Conservation (phyloP, 1,140 invertebrate genomes). For the Delia radicum region DNA sequence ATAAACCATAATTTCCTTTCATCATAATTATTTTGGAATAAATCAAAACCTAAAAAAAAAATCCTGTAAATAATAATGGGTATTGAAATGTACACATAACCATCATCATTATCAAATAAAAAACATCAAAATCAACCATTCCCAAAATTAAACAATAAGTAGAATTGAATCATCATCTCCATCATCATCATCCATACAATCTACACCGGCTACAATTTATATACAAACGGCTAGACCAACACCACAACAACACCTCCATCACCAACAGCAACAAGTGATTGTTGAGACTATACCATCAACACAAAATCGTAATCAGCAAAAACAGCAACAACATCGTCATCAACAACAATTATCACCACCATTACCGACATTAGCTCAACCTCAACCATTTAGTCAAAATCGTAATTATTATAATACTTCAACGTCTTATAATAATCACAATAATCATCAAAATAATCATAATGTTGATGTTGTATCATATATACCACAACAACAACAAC, state of each 20-base stretch:
- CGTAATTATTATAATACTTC: conserved; percentile 55
- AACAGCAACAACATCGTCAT: conserved; percentile 14
- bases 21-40: conserved; percentile 2
- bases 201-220: conserved; percentile 12
- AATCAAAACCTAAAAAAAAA: conserved; percentile 10
- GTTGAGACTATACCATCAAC: conserved; percentile 38
- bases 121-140: background rate
- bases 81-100: background rate
- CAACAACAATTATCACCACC: conserved; percentile 13
- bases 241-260: conserved; percentile 25
- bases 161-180: conserved; percentile 13
- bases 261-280: conserved; percentile 31
- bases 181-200: background rate
- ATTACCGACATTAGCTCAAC: conserved; percentile 12
- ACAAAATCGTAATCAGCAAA: conserved; percentile 21
- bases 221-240: conserved; percentile 5
- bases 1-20: conserved; percentile 17
- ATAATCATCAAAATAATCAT: conserved; percentile 50
- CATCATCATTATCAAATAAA: background rate
- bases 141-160: background rate
- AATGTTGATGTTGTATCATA: conserved; percentile 27
- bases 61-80: conserved; percentile 14
- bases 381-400: conserved; percentile 32
- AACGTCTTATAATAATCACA: conserved; percentile 29
- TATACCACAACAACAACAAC: conserved; percentile 34